Evolutionary conservation across 2,113 vertebrate species (phyloP).

Genomic region (Chiloscyllium plagiosum): DNA sequence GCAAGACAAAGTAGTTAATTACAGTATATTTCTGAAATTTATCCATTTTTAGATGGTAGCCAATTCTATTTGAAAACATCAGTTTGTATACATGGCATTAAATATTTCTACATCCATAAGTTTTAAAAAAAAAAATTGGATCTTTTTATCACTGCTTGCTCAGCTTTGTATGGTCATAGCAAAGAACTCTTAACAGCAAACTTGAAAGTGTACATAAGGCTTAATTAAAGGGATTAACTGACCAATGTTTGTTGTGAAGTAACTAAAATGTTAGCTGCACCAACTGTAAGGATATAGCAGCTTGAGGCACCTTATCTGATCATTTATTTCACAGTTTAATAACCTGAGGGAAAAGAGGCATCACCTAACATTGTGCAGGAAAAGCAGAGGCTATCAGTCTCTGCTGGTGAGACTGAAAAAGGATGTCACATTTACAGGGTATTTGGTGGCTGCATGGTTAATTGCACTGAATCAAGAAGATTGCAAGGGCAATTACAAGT

Average conservation of each 20-base stretch:
- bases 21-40: background rate
- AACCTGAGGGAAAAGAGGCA: background rate
- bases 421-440: background rate
- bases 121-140: background rate
- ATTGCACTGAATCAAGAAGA: background rate
- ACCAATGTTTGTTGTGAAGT: background rate
- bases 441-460: background rate
- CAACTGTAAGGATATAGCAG: background rate
- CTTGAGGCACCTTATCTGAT: background rate
- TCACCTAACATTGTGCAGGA: background rate
- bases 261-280: background rate
- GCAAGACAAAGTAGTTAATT: background rate
- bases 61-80: background rate
- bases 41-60: background rate
- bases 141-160: background rate
- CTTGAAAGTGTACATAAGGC: background rate
- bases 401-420: background rate
- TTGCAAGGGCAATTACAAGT: background rate
- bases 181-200: background rate
- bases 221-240: background rate
- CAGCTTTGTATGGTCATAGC: background rate
- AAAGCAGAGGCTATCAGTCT: background rate
- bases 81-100: background rate
- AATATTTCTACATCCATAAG: background rate
- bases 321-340: background rate